Conservation (phyloP, 2,888 invertebrate genomes). For the Scaptomyza tumidula region DNA sequence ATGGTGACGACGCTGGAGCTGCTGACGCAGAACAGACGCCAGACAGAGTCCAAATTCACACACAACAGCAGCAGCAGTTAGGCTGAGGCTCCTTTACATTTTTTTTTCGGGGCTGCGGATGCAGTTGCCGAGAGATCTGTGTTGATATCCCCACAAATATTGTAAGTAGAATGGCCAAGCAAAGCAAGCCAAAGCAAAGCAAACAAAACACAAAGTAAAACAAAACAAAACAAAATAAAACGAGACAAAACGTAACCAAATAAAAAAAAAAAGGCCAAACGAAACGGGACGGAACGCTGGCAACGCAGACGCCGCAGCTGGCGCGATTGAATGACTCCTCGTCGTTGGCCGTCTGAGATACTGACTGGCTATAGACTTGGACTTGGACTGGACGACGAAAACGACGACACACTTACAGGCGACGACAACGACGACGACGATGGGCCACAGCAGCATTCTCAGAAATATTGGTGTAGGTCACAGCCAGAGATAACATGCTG, state of each 20-base stretch:
- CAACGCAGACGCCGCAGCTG: slow-evolving; percentile 76
- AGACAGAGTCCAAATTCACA: slow-evolving; percentile 75
- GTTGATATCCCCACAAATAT: slow-evolving; percentile 77
- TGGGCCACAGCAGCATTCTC: slow-evolving; percentile 82
- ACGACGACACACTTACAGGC: slow-evolving; percentile 77
- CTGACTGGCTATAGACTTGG: slow-evolving; percentile 69
- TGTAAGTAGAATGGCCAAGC: slow-evolving; percentile 76
- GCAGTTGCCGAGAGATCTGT: slow-evolving; percentile 70
- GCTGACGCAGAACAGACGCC: slow-evolving; percentile 75
- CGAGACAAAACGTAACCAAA: slow-evolving; percentile 50
- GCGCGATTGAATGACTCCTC: slow-evolving; percentile 79
- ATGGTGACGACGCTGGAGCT: slow-evolving; percentile 68
- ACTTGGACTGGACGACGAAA: slow-evolving; percentile 54
- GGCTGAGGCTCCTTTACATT: slow-evolving; percentile 46
- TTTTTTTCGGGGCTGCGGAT: slow-evolving; percentile 57
- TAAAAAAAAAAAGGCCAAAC: slow-evolving; percentile 35
- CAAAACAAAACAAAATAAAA: slow-evolving; percentile 45
- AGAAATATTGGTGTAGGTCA: slow-evolving; percentile 85
- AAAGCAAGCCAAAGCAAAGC: slow-evolving; percentile 52
- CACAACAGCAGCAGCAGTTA: slow-evolving; percentile 46
- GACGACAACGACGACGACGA: slow-evolving; percentile 76
- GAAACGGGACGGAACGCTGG: slow-evolving; percentile 57
- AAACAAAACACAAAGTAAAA: slow-evolving; percentile 47
- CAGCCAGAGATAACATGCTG: slow-evolving; percentile 85
- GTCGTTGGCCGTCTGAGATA: slow-evolving; percentile 73